A percentile compares a stretch with the other conserved stretches of the same genome.
Conservation (phyloP, 2,113 vertebrate species). For the Zonotrichia leucophrys region DNA sequence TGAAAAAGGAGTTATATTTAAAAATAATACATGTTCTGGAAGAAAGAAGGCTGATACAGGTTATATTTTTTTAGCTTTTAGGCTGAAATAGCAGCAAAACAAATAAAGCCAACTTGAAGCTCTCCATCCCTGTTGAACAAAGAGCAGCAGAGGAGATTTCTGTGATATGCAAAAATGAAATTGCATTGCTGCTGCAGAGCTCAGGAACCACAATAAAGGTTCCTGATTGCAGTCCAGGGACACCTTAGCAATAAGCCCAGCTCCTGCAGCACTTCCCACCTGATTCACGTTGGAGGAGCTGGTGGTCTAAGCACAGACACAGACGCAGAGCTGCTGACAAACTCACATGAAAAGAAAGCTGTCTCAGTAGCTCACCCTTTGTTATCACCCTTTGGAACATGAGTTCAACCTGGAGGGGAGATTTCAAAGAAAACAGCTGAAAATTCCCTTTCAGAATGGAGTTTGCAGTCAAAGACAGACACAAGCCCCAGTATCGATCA, state of each 20-base stretch:
- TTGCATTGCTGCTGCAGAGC: not conserved
- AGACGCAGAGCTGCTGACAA: not conserved
- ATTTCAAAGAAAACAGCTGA: not conserved
- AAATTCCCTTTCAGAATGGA: conserved; percentile 12
- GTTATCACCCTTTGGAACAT: not conserved
- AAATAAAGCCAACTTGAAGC: not conserved
- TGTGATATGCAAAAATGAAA: not conserved
- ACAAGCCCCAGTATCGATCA: not conserved
- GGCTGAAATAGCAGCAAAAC: not conserved
- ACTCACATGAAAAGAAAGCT: not conserved
- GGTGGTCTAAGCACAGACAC: not conserved
- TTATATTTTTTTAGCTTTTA: not conserved
- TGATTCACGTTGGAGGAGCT: not conserved
- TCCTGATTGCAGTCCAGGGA: not conserved
- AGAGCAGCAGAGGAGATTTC: not conserved
- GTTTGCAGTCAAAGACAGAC: not conserved
- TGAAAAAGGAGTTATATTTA: not conserved
- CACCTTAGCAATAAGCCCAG: not conserved
- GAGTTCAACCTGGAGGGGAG: not conserved
- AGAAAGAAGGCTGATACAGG: not conserved
- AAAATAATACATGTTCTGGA: not conserved
- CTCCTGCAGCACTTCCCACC: not conserved
- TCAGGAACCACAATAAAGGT: not conserved
- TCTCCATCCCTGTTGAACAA: not conserved
- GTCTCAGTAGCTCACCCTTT: not conserved